phyloP scores from a whole-genome alignment of 2,113 vertebrate species.

The Protobothrops mucrosquamatus region DNA sequence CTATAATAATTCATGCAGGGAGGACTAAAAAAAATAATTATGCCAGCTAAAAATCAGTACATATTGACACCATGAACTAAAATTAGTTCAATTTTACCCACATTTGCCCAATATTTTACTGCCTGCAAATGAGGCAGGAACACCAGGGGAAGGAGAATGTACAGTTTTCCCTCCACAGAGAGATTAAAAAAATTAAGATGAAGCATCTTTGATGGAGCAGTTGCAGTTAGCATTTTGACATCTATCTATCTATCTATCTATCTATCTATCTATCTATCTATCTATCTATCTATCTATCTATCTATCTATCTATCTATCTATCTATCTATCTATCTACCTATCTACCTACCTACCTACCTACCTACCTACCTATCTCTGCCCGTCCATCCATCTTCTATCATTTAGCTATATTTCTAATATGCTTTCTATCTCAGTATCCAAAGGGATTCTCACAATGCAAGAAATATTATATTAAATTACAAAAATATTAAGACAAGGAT shows the following conservation, averaged over 20 bases:
- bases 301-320: too few relatives aligned
- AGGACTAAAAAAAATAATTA: not conserved
- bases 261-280: too few relatives aligned
- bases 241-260: not conserved
- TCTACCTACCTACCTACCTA: too few relatives aligned
- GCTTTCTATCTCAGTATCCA: not conserved
- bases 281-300: too few relatives aligned
- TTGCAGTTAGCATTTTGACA: not conserved
- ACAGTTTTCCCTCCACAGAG: not conserved
- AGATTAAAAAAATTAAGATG: not conserved
- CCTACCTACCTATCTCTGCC: not conserved
- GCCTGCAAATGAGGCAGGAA: not conserved
- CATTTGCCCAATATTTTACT: not conserved
- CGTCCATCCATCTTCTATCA: not conserved
- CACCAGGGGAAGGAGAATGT: not conserved
- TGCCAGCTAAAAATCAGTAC: not conserved
- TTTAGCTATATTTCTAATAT: not conserved
- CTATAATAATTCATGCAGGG: not conserved
- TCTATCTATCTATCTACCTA: too few relatives aligned
- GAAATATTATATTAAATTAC: not conserved
- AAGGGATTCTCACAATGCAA: not conserved
- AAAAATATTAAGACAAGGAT: not conserved
- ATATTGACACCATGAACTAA: not conserved
- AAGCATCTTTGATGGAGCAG: not conserved
- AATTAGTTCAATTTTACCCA: not conserved